Base-by-base conservation (phyloP, 2,113 vertebrate genomes). In the Chaetops frenatus region DNA sequence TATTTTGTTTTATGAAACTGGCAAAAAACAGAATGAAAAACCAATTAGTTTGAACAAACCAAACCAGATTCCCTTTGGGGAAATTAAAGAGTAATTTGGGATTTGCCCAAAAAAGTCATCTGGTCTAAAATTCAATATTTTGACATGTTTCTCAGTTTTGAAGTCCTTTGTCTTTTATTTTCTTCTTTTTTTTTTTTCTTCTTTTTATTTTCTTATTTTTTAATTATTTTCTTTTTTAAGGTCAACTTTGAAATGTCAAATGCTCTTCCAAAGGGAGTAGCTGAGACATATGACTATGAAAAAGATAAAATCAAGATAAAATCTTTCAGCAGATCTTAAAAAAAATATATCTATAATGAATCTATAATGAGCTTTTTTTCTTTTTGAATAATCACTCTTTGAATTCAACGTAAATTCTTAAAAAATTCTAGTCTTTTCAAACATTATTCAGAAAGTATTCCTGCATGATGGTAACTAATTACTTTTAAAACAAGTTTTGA, bases 121-220 rank as follows among this genome's bases (percentile, higher is more conserved):
- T 94, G 83, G 36, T 58, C 56, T 86, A 88, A 88, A 86, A 94
- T 61, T 72, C 48, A 94, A 69, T 92, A 95, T 91, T 95, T 95
- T 88, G 57, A 71, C 29, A 57, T 36, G 21, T 54, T 90, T 48
- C 56, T 90, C 23, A 29, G 5, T 84, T 93, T 95, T 11, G 1
- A 78, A 66, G 23, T 51, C 40, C 48, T 90, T 90, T 90, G 38
- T 90, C 5, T 50, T 65, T 40, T 42, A 15, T 36, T 16, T 14
- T 38, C 23, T 35, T n/a, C 2, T 3, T 64, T 77, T 47, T 21
- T 33, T 23, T 45, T 14, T 44, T 70, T 31, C n/a, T n/a, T n/a
- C n/a, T n/a, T n/a, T n/a, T n/a, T n/a, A n/a, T n/a, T n/a, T n/a
- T n/a, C n/a, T n/a, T n/a, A n/a, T n/a, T n/a, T n/a, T n/a, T n/a